Evolutionary conservation across 1,140 invertebrate genomes (phyloP).

Genomic region (Trichoplusia ni): DNA sequence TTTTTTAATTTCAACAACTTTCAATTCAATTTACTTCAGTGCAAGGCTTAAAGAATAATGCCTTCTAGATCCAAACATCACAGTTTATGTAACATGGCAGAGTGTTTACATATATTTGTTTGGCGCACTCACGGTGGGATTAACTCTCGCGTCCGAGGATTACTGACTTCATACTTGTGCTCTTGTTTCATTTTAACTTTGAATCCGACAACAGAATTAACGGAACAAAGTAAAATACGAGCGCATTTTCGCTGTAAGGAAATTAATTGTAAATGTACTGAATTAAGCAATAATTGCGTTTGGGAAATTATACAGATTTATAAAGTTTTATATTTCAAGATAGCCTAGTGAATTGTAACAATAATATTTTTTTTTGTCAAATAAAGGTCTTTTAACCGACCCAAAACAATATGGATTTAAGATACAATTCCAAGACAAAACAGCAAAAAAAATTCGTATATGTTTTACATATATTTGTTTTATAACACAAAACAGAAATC

Average conservation of each 20-base stretch:
- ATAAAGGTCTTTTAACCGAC: too few relatives aligned
- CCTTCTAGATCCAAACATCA: not conserved
- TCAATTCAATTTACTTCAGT: not conserved
- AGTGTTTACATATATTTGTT: not conserved
- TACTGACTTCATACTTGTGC: slow-evolving; percentile 10
- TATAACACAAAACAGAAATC: not conserved
- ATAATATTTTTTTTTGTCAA: too few relatives aligned
- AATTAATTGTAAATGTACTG: not conserved
- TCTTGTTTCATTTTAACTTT: slow-evolving; percentile 1
- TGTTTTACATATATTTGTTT: too few relatives aligned
- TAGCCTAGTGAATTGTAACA: too few relatives aligned
- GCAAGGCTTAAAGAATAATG: not conserved
- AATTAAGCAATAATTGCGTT: too few relatives aligned
- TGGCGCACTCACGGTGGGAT: not conserved
- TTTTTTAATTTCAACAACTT: not conserved
- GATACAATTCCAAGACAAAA: too few relatives aligned
- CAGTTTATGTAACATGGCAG: not conserved
- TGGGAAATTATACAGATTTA: too few relatives aligned
- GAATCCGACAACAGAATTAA: not conserved
- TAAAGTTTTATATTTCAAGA: too few relatives aligned
- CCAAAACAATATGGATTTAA: too few relatives aligned
- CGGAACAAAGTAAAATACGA: not conserved
- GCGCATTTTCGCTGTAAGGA: not conserved
- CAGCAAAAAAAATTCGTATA: too few relatives aligned
- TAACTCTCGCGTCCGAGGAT: slow-evolving; percentile 10